Percentiles rank a stretch among this genome's conserved stretches.
Evolutionary conservation across 2,888 invertebrate species (phyloP).

Genomic region (Parascotia fuliginaria): DNA sequence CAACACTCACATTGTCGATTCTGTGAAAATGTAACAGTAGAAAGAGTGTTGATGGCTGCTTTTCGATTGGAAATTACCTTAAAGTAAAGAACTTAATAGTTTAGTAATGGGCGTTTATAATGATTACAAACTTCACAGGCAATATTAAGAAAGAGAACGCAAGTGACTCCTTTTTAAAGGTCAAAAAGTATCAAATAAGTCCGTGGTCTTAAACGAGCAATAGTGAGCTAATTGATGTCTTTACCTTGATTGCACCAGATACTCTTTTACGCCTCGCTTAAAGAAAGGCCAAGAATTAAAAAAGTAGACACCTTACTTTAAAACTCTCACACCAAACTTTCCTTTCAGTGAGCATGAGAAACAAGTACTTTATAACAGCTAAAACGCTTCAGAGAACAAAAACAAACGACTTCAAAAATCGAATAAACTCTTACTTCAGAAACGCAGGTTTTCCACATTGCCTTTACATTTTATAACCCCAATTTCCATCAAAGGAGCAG

Average conservation of each 20-base stretch:
- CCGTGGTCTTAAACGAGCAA: no score
- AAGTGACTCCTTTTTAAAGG: no score
- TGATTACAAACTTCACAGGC: no score
- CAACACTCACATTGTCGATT: slow-evolving; percentile 1
- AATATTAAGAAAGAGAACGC: no score
- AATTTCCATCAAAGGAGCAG: slow-evolving; percentile 34
- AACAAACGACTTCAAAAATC: slow-evolving; percentile 5
- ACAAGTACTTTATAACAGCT: not conserved
- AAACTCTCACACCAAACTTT: not conserved
- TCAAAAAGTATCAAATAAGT: no score
- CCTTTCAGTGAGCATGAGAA: not conserved
- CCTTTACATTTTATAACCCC: slow-evolving; percentile 32
- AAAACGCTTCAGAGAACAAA: not conserved
- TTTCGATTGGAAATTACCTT: not conserved
- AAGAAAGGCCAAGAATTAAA: not conserved
- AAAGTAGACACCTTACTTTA: not conserved
- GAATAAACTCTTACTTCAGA: slow-evolving; percentile 19
- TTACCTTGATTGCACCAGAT: no score
- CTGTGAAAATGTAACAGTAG: not conserved
- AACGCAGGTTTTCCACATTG: slow-evolving; percentile 17
- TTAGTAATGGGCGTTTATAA: no score
- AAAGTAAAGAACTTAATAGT: not conserved
- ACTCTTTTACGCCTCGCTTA: no score
- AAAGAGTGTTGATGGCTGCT: not conserved
- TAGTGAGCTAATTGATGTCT: no score